These are phyloP conservation scores for Blera fallax DNA, from an alignment of 2,888 invertebrate genomes.

Conservation along the genomic window DNA sequence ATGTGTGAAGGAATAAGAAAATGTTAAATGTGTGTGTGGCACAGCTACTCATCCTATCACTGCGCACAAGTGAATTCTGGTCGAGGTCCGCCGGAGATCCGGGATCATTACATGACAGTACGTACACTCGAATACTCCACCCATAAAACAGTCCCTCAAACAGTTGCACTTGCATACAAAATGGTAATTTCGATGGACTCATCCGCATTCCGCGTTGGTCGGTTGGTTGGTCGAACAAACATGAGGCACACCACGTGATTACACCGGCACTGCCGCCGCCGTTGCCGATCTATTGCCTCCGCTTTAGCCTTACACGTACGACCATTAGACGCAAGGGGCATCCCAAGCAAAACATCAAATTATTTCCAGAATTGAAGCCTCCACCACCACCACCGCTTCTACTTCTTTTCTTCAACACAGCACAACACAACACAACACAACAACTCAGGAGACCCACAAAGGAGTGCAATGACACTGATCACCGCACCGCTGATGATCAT, in stretches of 20 bases:
- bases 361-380: conserved; percentile 73
- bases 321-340: conserved; percentile 72
- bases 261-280: conserved; percentile 27
- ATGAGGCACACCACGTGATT: conserved; percentile 69
- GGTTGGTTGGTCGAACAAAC: conserved; percentile 66
- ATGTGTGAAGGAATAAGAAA: conserved; percentile 35
- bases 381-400: conserved; percentile 42
- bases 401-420: conserved; percentile 17
- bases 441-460: conserved; percentile 69
- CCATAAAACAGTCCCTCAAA: conserved; percentile 72
- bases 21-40: background rate
- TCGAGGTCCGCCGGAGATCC: conserved; percentile 72
- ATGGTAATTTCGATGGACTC: conserved; percentile 73
- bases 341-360: conserved; percentile 71
- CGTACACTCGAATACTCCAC: conserved; percentile 63
- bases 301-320: conserved; percentile 69
- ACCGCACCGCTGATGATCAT: conserved; percentile 66
- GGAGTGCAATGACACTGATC: conserved; percentile 73
- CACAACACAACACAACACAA: conserved; percentile 36
- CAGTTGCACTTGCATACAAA: conserved; percentile 73
- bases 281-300: conserved; percentile 68
- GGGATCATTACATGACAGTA: conserved; percentile 68
- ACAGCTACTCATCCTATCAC: conserved; percentile 42
- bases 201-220: conserved; percentile 69
- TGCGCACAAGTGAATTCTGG: conserved; percentile 51